Conservation (phyloP, 2,888 invertebrate species). For the Leptura quadrifasciata region DNA sequence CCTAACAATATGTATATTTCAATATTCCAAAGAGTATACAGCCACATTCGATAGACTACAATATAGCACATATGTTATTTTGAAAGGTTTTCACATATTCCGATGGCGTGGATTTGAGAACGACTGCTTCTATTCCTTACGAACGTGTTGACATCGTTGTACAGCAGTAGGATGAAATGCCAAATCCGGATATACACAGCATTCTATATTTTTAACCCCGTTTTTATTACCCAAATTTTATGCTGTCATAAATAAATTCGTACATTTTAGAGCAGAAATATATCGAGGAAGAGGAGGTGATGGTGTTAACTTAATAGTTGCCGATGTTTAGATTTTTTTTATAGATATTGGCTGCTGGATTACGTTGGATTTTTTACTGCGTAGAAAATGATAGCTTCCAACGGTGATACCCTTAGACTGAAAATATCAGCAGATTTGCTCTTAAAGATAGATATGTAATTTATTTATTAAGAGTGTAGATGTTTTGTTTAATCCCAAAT, state of each 20-base stretch:
- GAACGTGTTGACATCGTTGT: constrained; percentile 49
- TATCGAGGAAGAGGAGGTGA: constrained; percentile 19
- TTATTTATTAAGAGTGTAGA: too few relatives aligned
- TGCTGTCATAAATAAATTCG: constrained; percentile 36
- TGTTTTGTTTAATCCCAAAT: too few relatives aligned
- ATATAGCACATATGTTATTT: constrained; percentile 38
- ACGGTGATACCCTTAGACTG: constrained; percentile 1
- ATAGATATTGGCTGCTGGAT: constrained; percentile 22
- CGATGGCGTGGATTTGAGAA: constrained; percentile 41
- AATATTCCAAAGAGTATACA: constrained; percentile 52
- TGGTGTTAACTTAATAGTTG: constrained; percentile 28
- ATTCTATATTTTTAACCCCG: constrained; percentile 41
- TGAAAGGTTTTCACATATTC: constrained; percentile 48
- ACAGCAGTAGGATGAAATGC: constrained; percentile 39
- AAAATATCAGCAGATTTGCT: background rate
- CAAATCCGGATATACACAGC: constrained; percentile 43
- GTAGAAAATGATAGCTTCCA: constrained; percentile 11
- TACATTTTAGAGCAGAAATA: constrained; percentile 33
- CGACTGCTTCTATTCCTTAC: constrained; percentile 32
- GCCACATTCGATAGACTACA: constrained; percentile 33
- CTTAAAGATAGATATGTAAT: too few relatives aligned
- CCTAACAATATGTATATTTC: constrained; percentile 51
- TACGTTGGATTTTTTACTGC: constrained; percentile 6
- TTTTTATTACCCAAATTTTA: constrained; percentile 42
- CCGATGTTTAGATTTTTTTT: constrained; percentile 17